phyloP scores from a whole-genome alignment of 2,797 vertebrate species.

The Sparus aurata region DNA sequence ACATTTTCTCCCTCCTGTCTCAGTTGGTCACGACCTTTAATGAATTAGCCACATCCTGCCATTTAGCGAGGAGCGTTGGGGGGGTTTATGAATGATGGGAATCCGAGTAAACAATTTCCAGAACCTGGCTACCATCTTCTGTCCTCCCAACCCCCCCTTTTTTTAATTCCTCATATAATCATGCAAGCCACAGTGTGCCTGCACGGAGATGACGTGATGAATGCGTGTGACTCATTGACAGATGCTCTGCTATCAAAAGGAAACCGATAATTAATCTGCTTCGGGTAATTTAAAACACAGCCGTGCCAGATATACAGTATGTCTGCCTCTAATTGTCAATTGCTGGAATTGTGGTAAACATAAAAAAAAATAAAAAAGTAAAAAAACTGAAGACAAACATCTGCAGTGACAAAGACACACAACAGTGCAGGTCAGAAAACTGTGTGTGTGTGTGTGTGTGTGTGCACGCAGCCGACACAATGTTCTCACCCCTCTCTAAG shows the following conservation, averaged over 20 bases:
- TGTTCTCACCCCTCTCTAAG: conserved; percentile 71
- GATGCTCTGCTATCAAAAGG: neutral
- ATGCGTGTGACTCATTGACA: conserved; percentile 18
- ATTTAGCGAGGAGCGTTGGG: conserved; percentile 14
- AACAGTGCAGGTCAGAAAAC: conserved; percentile 28
- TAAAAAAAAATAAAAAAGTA: conserved; percentile 23
- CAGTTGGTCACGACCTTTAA: conserved; percentile 39
- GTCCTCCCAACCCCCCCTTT: neutral
- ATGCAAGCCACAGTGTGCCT: neutral
- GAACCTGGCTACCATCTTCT: conserved; percentile 15
- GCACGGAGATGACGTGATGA: neutral
- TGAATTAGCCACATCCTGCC: conserved; percentile 51
- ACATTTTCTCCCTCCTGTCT: conserved; percentile 40
- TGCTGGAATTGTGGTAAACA: conserved; percentile 41
- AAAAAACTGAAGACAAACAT: conserved; percentile 47
- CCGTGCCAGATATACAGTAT: conserved; percentile 11
- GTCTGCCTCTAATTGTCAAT: conserved; percentile 7
- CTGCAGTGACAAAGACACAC: conserved; percentile 47
- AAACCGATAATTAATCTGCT: neutral
- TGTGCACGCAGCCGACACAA: conserved; percentile 46
- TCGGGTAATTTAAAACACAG: conserved; percentile 13
- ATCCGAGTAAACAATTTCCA: conserved; percentile 27
- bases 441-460: neutral
- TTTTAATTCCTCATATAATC: neutral
- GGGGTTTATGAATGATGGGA: conserved; percentile 44